Base-by-base conservation (phyloP, 2,113 vertebrate species). In the Rhadina sibilatrix region DNA sequence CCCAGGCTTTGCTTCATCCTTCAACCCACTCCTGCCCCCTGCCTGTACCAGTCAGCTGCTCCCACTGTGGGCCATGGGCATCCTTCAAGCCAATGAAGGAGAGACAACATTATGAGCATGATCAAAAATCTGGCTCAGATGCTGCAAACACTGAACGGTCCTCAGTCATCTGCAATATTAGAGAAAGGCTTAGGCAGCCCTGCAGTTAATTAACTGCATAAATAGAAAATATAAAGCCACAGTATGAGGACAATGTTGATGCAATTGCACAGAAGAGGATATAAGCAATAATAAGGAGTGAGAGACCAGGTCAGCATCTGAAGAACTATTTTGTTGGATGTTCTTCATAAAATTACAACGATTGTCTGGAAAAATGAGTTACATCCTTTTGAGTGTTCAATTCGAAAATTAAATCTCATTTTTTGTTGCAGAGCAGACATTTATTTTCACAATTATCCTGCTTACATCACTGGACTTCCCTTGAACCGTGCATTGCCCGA, bases 51-150 rank as follows among this genome's bases (percentile, higher is more conserved):
- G 10, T 17, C 37, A 57, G 42, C 40, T 56, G 25, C 17, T 59
- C n/a, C 40, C 2, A 0, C 25, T 14, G 23, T 6, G 66, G 25
- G 28, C 69, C 53, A 28, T 0, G 35, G 46, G 46, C 37, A 31
- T 27, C 37, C 59, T 37, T 25, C 15, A 38, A 57, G 31, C 10
- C 54, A 72, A 3, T 11, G 30, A 65, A 65, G 71, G 60, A 7
- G 60, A 7, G 44, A 54, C 16, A 46, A n/a, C 0, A 0, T 20
- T 33, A 59, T 0, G 3, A 77, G 14, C 14, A 33, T 0, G 1
- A 42, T 61, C 21, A 57, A 74, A 68, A 82, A 16, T 35, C 49
- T 4, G 2, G 17, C 35, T 79, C 27, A 42, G 27, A 16, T 54
- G 46, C 46, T 87, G 49, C 25, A 50, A 87, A 72, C 27, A 0